Evolutionary conservation across 2,888 invertebrate species (phyloP), one percentile per base, ranked within the genome.

Genomic region (Notodonta dromedarius): DNA sequence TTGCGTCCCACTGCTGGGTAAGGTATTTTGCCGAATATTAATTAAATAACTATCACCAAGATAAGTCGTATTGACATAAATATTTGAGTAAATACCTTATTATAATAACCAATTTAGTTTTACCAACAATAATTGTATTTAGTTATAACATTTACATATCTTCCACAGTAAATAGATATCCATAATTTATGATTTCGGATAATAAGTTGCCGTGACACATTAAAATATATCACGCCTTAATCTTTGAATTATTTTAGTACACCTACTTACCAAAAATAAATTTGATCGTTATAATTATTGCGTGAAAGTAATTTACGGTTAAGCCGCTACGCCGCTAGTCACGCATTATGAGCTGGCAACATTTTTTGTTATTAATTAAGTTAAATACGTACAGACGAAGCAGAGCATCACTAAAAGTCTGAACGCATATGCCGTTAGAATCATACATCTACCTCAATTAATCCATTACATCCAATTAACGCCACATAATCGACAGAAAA

Each of bases 241-340:
- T 35, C 8, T 50, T 50, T 48, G 11, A 16, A 50, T 14, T 14
- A 14, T 42, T 46, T 46, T n/a, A 11, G 13, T 46, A 11, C 12
- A 51, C 51, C 24, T 51, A 16, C 51, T 51, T 24, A 11, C 32
- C 51, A 32, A 32, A 51, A 16, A 32, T 55, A 66, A 63, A 62
- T 64, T 74, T 71, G 59, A 71, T 64, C 58, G 52, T 57, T 67
- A 69, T 65, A 72, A 69, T 69, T 68, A 72, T 64, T 56, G 59
- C 64, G 64, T 62, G 64, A 70, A 71, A 67, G 65, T 71, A 71
- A 74, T 74, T 66, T 72, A 70, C 62, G 63, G 67, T 58, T 62
- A 65, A 59, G 56, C 63, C 57, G 53, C 63, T 56, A 55, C 67
- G 56, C 62, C 57, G 53, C 63, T 56, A 55, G 69, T 66, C 72